Evolutionary conservation across 2,113 vertebrate species (phyloP).

Genomic region (Perca schrenkii): DNA sequence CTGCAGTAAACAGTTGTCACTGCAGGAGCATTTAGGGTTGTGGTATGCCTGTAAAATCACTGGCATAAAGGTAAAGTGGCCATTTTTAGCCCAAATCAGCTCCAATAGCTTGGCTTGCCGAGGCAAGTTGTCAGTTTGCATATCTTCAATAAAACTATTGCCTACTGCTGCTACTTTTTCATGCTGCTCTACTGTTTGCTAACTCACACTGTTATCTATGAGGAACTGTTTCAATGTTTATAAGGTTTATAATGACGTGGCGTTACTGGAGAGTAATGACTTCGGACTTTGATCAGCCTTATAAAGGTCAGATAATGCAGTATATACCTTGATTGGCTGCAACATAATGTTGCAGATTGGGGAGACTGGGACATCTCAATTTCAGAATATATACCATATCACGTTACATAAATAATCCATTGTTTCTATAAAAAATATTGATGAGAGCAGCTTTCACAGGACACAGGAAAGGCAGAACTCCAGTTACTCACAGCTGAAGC

Average conservation of each 20-base stretch:
- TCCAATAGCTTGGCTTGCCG: not conserved
- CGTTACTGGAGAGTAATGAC: not conserved
- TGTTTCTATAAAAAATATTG: not conserved
- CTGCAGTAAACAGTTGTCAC: not conserved
- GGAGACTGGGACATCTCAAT: not conserved
- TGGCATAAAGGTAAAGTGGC: not conserved
- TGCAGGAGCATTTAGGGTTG: not conserved
- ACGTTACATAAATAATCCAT: not conserved
- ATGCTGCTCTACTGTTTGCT: constrained; percentile 7
- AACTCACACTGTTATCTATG: not conserved
- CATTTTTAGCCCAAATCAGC: constrained; percentile 39
- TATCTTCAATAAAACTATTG: constrained; percentile 14
- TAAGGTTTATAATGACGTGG: not conserved
- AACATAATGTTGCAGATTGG: not conserved
- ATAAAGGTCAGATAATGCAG: not conserved
- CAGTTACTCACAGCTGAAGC: constrained; percentile 71
- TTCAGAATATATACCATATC: not conserved
- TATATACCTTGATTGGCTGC: not conserved
- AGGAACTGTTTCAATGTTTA: not conserved
- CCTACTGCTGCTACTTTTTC: not conserved
- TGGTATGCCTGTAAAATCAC: not conserved
- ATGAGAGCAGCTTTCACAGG: not conserved
- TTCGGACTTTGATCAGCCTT: not conserved
- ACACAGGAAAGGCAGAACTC: not conserved
- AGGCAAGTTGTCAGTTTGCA: constrained; percentile 33